Conservation (phyloP, 2,113 vertebrate genomes). For the Crotophaga sulcirostris region DNA sequence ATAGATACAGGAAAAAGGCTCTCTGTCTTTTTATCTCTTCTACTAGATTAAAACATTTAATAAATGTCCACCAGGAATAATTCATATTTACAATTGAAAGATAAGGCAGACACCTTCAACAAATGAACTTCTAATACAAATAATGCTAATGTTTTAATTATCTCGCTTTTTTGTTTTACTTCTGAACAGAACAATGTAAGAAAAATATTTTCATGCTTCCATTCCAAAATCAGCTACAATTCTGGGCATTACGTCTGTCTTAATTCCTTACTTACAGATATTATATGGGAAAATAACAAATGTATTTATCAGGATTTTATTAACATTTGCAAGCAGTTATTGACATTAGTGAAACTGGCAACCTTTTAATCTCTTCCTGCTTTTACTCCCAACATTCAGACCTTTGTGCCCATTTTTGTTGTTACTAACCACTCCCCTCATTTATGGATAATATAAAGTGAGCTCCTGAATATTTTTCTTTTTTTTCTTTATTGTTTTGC, state of each 20-base stretch:
- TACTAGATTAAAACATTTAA: conserved; percentile 46
- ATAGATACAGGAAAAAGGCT: not conserved
- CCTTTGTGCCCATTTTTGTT: not conserved
- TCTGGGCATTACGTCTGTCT: not conserved
- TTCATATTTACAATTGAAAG: conserved; percentile 51
- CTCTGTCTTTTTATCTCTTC: conserved; percentile 14
- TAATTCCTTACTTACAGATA: not conserved
- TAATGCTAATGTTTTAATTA: conserved; percentile 34
- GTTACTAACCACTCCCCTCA: not conserved
- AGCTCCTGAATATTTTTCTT: not conserved
- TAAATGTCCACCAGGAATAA: conserved; percentile 54
- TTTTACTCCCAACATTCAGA: not conserved
- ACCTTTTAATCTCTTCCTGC: not conserved
- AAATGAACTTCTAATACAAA: conserved; percentile 46
- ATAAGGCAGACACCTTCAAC: not conserved
- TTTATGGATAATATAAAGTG: not conserved
- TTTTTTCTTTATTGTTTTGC: not conserved
- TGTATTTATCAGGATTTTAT: not conserved
- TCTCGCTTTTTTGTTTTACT: not conserved
- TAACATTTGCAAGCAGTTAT: not conserved
- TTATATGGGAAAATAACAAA: not conserved
- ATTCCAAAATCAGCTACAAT: not conserved
- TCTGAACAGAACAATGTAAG: conserved; percentile 27
- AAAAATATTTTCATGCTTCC: not conserved
- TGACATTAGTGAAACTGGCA: not conserved